Conservation (phyloP, 2,888 invertebrate genomes). For the Drosophila melanosoma region DNA sequence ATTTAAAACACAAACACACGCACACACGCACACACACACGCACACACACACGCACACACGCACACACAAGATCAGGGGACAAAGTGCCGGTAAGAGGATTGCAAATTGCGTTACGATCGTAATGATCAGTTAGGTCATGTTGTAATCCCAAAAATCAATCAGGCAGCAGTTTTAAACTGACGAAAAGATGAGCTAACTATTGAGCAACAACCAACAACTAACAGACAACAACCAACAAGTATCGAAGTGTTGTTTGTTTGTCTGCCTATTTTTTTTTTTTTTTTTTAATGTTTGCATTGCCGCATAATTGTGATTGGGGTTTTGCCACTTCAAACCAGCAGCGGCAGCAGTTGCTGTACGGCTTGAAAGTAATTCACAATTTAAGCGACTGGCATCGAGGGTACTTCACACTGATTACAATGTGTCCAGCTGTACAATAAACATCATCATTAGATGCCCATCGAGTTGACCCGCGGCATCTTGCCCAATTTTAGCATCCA, state of each 20-base stretch:
- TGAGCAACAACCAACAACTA: constrained; percentile 19
- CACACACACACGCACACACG: not conserved
- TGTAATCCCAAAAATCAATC: constrained; percentile 64
- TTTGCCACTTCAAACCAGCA: constrained; percentile 52
- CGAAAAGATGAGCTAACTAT: constrained; percentile 51
- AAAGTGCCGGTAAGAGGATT: constrained; percentile 40
- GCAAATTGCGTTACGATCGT: constrained; percentile 73
- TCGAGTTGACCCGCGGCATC: constrained; percentile 14
- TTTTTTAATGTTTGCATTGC: constrained; percentile 43
- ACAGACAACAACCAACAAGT: not conserved
- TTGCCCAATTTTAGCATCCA: constrained; percentile 22
- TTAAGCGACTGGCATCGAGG: constrained; percentile 47
- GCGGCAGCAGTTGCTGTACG: not conserved
- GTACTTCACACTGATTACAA: constrained; percentile 62
- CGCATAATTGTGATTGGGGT: constrained; percentile 51
- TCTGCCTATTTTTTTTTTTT: not conserved
- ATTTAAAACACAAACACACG: constrained; percentile 31
- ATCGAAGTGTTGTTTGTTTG: constrained; percentile 4
- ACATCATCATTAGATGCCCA: constrained; percentile 48
- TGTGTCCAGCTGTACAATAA: constrained; percentile 40
- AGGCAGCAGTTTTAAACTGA: constrained; percentile 41
- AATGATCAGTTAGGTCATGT: constrained; percentile 72
- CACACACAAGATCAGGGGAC: constrained; percentile 5
- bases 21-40: not conserved
- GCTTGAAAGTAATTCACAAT: constrained; percentile 28